Conservation (phyloP, 2,113 vertebrate genomes). For the Channa maculata region DNA sequence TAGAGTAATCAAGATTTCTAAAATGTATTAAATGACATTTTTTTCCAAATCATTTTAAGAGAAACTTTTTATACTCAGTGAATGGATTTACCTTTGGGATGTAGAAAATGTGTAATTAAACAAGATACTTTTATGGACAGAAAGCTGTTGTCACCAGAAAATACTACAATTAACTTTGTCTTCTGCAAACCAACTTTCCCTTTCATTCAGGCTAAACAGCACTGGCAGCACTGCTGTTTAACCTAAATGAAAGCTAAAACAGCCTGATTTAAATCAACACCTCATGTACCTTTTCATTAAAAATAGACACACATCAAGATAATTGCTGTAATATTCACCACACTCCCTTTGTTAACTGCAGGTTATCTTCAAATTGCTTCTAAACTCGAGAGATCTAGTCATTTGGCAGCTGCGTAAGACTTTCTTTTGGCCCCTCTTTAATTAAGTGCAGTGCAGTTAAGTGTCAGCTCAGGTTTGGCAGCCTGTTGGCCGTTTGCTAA, state of each 20-base stretch:
- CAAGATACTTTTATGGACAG: background rate
- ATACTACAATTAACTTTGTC: too few species aligned
- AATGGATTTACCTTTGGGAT: background rate
- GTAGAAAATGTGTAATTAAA: background rate
- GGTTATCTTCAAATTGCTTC: constrained; percentile 29
- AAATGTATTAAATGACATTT: too few species aligned
- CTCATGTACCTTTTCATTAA: background rate
- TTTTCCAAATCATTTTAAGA: too few species aligned
- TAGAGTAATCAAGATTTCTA: too few species aligned
- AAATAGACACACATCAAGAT: background rate
- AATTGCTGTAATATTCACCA: background rate
- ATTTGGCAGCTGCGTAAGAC: constrained; percentile 28
- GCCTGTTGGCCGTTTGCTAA: constrained; percentile 48
- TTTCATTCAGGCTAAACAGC: background rate
- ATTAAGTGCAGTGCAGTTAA: constrained; percentile 48
- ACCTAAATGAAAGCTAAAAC: background rate
- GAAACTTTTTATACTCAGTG: background rate
- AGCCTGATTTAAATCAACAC: constrained; percentile 29
- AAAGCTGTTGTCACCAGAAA: background rate
- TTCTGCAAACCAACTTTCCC: background rate
- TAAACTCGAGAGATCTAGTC: background rate
- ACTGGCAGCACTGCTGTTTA: background rate
- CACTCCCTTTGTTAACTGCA: background rate
- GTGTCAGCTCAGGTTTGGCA: constrained; percentile 56
- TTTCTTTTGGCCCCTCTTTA: constrained; percentile 6